phyloP scores from a whole-genome alignment of 2,113 vertebrate species.

The Carassius auratus region DNA sequence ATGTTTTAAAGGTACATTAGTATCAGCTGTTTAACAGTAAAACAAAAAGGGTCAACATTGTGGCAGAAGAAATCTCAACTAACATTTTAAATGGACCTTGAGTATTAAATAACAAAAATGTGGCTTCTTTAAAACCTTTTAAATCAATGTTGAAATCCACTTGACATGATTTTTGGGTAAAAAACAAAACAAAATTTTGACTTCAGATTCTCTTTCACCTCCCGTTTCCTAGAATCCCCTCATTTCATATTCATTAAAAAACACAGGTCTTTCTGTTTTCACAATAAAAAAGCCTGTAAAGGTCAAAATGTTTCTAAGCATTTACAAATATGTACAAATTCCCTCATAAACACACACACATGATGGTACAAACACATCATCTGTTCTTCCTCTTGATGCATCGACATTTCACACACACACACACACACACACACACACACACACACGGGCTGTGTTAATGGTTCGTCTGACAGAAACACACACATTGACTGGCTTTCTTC shows the following conservation, averaged over 20 bases:
- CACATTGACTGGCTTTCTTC: conserved; percentile 36
- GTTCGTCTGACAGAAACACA: conserved; percentile 38
- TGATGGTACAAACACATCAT: neutral
- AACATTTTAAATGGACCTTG: neutral
- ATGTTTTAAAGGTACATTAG: neutral
- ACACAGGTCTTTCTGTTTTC: neutral
- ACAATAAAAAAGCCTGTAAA: neutral
- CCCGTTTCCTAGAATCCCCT: neutral
- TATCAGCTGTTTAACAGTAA: neutral
- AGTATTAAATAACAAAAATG: neutral
- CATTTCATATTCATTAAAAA: neutral
- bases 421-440: neutral
- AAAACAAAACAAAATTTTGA: neutral
- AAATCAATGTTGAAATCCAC: neutral
- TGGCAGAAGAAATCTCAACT: neutral
- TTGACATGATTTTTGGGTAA: neutral
- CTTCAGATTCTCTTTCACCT: too few relatives aligned
- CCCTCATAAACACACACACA: conserved; percentile 11
- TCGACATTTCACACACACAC: neutral
- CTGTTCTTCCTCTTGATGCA: neutral
- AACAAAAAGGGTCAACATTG: neutral
- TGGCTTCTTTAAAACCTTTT: neutral
- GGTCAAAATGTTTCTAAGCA: neutral
- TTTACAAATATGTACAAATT: neutral
- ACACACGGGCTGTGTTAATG: conserved; percentile 11